These are phyloP conservation scores for Erythrolamprus reginae DNA, from an alignment of 2,113 vertebrate species.

Conservation along the genomic window DNA sequence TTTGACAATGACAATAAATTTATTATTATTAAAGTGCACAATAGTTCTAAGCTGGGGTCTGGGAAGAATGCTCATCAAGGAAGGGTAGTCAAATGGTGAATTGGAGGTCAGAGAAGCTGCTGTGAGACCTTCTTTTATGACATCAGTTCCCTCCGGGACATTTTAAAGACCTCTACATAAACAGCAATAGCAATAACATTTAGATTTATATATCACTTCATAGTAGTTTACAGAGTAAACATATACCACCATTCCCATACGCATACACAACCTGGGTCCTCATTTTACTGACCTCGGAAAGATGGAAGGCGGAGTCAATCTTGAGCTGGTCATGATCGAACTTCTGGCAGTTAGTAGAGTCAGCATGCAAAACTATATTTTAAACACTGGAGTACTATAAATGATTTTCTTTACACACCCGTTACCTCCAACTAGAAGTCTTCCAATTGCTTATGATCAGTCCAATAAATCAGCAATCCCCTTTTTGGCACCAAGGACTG, in stretches of 20 bases:
- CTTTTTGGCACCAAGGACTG: not conserved
- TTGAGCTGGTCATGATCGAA: not conserved
- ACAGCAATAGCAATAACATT: not conserved
- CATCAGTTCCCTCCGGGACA: not conserved
- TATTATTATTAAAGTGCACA: too few relatives aligned
- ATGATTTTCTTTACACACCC: not conserved
- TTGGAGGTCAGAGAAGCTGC: not conserved
- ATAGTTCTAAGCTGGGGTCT: not conserved
- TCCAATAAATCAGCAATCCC: not conserved
- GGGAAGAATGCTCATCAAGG: not conserved
- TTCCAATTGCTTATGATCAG: not conserved
- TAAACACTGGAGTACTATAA: not conserved
- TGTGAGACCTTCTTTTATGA: not conserved
- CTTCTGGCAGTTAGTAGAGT: not conserved
- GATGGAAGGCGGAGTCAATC: not conserved
- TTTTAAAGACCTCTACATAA: not conserved
- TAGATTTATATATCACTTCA: not conserved
- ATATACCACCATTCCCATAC: not conserved
- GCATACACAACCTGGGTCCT: not conserved
- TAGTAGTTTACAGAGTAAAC: not conserved
- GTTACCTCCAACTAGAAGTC: not conserved
- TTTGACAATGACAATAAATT: too few relatives aligned
- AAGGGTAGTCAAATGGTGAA: not conserved
- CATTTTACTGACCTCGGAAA: not conserved
- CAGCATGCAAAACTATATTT: too few relatives aligned